Base-by-base conservation (phyloP, 2,113 vertebrate genomes). In the Regulus satrapa region DNA sequence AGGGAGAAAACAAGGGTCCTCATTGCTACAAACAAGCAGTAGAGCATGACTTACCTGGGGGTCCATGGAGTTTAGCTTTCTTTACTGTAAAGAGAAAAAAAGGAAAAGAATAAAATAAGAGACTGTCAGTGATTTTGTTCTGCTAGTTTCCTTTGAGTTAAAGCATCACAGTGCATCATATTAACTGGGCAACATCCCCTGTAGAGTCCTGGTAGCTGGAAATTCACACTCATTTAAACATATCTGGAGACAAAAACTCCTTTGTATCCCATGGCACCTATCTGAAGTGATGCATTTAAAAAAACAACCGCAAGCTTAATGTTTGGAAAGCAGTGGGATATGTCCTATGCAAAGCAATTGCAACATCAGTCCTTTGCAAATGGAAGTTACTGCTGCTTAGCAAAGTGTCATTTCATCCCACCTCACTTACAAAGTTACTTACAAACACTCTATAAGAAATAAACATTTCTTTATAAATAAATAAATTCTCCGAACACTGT, bases 51-150 rank as follows among this genome's bases (percentile, higher is more conserved):
- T 98, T 97, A 98, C 98, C 98, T 97, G 98, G 97, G 40, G 98
- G 97, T 83, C 98, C 98, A 61, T 98, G 98, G 63, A 98, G 97
- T 89, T 98, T 98, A 89, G 98, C 98, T 97, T 98, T 98, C 90
- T 98, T 98, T 63, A 98, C 98, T 98, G 96, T 20, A 96, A 84
- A 96, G n/a, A 95, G 17, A 95, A 76, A 88, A 41, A 52, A 9
- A 23, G 25, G 25, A 91, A 66, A 79, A 66, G 32, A 94, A 38
- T 62, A 40, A 83, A 45, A 4, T 85, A 69, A 66, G 31, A 48
- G 9, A 6, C 9, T 16, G 12, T 88, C 72, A 85, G 49, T 77
- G 41, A 54, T 49, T 93, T 55, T 68, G 23, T 52, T 21, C 31
- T 78, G 23, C 32, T 71, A 61, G 13, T 29, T 58, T 26, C 15